phyloP scores from a whole-genome alignment of 2,888 invertebrate genomes.

The Athrips mouffetella region DNA sequence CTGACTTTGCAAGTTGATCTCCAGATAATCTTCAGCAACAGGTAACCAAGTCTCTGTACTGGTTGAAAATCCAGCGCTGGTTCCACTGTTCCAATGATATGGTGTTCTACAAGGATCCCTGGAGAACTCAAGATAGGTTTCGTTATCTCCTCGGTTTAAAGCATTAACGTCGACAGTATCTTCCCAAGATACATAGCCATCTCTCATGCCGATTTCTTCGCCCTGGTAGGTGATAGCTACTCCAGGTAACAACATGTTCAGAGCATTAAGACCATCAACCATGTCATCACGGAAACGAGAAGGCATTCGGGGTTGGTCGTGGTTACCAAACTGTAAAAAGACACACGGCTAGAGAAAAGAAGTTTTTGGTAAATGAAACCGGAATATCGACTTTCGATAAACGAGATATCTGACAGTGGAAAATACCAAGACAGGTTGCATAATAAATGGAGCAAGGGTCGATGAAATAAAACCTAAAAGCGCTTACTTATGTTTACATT shows the following conservation, averaged over 20 bases:
- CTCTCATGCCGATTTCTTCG: conserved; percentile 86
- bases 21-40: conserved; percentile 78
- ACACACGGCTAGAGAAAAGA: too few species aligned
- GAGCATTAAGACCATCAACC: conserved; percentile 83
- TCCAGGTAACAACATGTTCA: conserved; percentile 86
- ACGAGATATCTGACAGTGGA: too few species aligned
- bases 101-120: conserved; percentile 82
- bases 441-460: too few species aligned
- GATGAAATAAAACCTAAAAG: too few species aligned
- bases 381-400: too few species aligned
- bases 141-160: conserved; percentile 70
- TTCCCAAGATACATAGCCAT: conserved; percentile 76
- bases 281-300: conserved; percentile 80
- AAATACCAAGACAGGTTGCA: too few species aligned
- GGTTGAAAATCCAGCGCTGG: conserved; percentile 80
- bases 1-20: conserved; percentile 78
- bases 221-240: conserved; percentile 89
- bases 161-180: conserved; percentile 80
- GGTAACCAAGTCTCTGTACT: conserved; percentile 81
- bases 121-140: conserved; percentile 71
- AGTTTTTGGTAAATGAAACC: too few species aligned
- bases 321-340: conserved; percentile 81
- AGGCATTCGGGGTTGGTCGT: conserved; percentile 81
- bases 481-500: too few species aligned
- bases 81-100: conserved; percentile 79